These are phyloP conservation scores for Argyrosomus japonicus DNA, from an alignment of 2,113 vertebrate genomes.

Conservation along the genomic window DNA sequence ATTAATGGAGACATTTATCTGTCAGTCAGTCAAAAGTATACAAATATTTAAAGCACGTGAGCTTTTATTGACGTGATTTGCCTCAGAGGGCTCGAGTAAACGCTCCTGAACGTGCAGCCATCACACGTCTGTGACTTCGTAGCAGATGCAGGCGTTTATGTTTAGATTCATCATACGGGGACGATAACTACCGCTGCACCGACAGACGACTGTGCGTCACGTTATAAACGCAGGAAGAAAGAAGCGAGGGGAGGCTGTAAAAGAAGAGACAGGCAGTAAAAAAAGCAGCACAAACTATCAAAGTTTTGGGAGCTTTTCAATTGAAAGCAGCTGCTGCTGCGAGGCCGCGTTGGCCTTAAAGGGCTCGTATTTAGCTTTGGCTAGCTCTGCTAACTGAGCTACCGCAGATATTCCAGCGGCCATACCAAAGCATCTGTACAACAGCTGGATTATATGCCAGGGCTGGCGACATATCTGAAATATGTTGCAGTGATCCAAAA, in stretches of 20 bases:
- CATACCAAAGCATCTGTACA: slow-evolving; percentile 4
- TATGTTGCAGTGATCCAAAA: not conserved
- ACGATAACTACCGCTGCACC: not conserved
- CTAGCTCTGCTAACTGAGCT: not conserved
- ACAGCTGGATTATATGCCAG: slow-evolving; percentile 10
- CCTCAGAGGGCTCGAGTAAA: not conserved
- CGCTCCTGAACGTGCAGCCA: not conserved
- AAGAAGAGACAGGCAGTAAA: slow-evolving; percentile 30
- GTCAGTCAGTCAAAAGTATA: not conserved
- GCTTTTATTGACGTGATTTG: not conserved
- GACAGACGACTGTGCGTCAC: not conserved
- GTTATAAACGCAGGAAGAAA: slow-evolving; percentile 33
- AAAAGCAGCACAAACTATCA: slow-evolving; percentile 25
- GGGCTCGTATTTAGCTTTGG: slow-evolving; percentile 30
- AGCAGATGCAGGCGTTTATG: not conserved
- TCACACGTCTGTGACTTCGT: not conserved
- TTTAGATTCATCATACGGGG: not conserved
- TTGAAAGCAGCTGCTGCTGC: slow-evolving; percentile 41
- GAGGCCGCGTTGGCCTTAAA: slow-evolving; percentile 44
- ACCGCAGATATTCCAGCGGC: slow-evolving; percentile 19
- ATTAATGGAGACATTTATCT: not conserved
- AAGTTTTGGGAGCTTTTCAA: slow-evolving; percentile 39
- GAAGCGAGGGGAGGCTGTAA: slow-evolving; percentile 10
- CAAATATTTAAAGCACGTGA: not conserved
- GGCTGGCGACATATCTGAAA: not conserved